Base-by-base conservation (phyloP, 1,140 invertebrate species). In the Drosophila rufa region DNA sequence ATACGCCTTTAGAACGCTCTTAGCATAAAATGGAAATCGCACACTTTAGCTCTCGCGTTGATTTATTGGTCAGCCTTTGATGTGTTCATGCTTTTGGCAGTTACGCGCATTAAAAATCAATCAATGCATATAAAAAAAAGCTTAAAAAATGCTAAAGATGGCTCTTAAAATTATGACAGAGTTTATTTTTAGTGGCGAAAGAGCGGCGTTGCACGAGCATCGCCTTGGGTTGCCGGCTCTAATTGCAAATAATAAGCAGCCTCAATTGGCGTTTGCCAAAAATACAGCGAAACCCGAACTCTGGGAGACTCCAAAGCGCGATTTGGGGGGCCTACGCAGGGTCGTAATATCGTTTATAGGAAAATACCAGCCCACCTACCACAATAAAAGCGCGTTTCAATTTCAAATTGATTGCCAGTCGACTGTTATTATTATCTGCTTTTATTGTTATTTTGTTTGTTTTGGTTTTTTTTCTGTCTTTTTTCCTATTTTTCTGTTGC, bases 401-500 rank as follows among this genome's bases (percentile, higher is more conserved):
- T 89, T 89, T 89, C 84, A 89, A 89, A 89, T 89, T 89, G 85
- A 90, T 89, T 89, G 85, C 78, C 84, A 78, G 80, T 71, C 74
- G 73, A 62, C 71, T 89, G 78, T 84, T 87, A 87, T 86, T 86
- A 83, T 86, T 85, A 75, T 82, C 62, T 79, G 82, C 58, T 75
- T 75, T 82, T 56, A 55, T 79, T 79, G 53, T 73, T 70, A 73
- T 76, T 84, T 80, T 56, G 30, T 42, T 30, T 30, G 27, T 30
- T 30, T 30, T 30, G 73, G 73, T 33, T 61, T 33, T 14, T 57
- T 57, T 43, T 19, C 15, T 33, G 17, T 25, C 15, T 55, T 19
- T 78, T 47, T 70, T 40, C 33, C 50, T 71, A 58, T 70, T 70
- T 56, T 19, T 62, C 27, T 40, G 57, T 53, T 60, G 75, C 56